Conservation (phyloP, 2,888 invertebrate genomes). For the Drosophila neonasuta region DNA sequence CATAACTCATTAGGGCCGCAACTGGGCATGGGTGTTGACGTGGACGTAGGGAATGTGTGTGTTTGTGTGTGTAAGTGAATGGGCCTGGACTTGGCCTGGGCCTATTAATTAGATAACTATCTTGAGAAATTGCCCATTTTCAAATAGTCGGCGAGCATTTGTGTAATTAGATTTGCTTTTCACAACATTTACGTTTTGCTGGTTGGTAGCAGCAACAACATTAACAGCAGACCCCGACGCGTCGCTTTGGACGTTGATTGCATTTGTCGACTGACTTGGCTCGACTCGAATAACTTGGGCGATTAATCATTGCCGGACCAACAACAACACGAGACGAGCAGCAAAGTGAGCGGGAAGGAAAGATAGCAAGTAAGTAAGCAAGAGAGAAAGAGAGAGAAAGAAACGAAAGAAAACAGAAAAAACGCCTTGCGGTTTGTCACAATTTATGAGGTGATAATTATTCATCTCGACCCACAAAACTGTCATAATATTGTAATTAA, state of each 20-base stretch:
- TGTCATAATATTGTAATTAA: slow-evolving; percentile 78
- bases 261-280: slow-evolving; percentile 66
- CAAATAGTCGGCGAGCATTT: slow-evolving; percentile 80
- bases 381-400: background rate
- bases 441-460: slow-evolving; percentile 79
- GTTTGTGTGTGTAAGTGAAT: slow-evolving; percentile 24
- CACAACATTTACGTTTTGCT: slow-evolving; percentile 78
- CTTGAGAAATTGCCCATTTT: slow-evolving; percentile 82
- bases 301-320: slow-evolving; percentile 65
- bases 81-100: slow-evolving; percentile 47
- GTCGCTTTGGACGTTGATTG: slow-evolving; percentile 60
- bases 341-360: background rate
- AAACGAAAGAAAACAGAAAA: slow-evolving; percentile 2
- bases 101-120: slow-evolving; percentile 82
- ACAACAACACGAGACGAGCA: slow-evolving; percentile 10
- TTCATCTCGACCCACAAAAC: slow-evolving; percentile 73
- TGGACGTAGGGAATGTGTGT: slow-evolving; percentile 34
- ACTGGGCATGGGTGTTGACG: slow-evolving; percentile 57
- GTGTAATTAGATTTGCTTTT: slow-evolving; percentile 82
- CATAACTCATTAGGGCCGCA: slow-evolving; percentile 74
- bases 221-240: background rate
- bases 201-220: slow-evolving; percentile 5
- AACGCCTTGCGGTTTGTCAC: slow-evolving; percentile 75
- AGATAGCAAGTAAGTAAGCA: background rate
- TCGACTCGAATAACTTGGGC: slow-evolving; percentile 71